A percentile compares a stretch with the other conserved stretches of the same genome.
Conservation (phyloP, 2,797 vertebrate genomes). For the Amniataba percoides region DNA sequence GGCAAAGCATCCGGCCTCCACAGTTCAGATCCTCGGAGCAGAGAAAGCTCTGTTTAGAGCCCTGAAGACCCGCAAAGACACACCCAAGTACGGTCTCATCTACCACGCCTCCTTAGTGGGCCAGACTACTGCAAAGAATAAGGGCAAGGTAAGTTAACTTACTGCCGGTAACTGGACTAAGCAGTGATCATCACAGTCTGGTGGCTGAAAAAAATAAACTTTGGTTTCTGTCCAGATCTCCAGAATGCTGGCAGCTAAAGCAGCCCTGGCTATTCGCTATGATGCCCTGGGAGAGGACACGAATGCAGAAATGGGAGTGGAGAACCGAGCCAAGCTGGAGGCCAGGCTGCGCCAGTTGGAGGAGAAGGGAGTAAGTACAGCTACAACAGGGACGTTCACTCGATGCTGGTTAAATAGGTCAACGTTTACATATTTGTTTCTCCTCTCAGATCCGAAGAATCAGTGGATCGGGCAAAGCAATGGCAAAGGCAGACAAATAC, state of each 20-base stretch:
- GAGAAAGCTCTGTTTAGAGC: constrained; percentile 98
- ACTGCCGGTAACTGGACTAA: rapidly evolving
- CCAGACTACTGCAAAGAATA: constrained; percentile 96
- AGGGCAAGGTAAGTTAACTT: constrained; percentile 95
- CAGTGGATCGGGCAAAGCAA: constrained; percentile 95
- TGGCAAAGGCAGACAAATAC: constrained; percentile 95
- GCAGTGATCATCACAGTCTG: not conserved
- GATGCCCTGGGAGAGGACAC: constrained; percentile 96
- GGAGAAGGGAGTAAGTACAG: constrained; percentile 92
- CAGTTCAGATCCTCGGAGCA: constrained; percentile 96
- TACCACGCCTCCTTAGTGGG: constrained; percentile 98
- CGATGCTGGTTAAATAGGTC: not conserved
- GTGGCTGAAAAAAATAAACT: not conserved
- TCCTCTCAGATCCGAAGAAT: constrained; percentile 90
- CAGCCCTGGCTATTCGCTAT: constrained; percentile 93
- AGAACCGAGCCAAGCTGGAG: constrained; percentile 96
- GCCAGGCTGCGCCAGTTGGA: constrained; percentile 91
- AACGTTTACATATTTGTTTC: not conserved
- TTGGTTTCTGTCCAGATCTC: constrained; percentile 87
- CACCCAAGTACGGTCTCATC: constrained; percentile 97
- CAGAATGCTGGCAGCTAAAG: constrained; percentile 96
- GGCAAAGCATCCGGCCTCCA: constrained; percentile 98
- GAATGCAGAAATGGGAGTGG: constrained; percentile 93
- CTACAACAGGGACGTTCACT: not conserved
- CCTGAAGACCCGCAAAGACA: constrained; percentile 94